Evolutionary conservation across 2,888 invertebrate genomes (phyloP).

Genomic region (Platypus cylindrus): DNA sequence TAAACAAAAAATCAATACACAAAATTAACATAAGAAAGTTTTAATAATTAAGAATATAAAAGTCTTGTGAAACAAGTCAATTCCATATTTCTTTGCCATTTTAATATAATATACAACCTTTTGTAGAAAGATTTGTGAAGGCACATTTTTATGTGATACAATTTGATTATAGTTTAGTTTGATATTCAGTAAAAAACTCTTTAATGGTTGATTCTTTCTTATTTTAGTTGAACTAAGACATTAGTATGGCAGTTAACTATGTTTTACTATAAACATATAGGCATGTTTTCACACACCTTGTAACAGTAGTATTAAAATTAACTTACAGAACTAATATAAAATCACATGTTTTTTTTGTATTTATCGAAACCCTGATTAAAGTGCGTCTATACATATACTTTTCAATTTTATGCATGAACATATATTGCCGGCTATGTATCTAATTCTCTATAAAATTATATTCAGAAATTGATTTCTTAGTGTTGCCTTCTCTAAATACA

Average conservation of each 20-base stretch:
- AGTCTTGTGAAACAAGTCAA: constrained; percentile 12
- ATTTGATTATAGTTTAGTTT: constrained; percentile 14
- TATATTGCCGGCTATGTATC: too few species aligned
- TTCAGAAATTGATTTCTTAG: too few species aligned
- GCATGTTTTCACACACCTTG: constrained; percentile 17
- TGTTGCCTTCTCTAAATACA: too few species aligned
- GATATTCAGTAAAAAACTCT: constrained; percentile 1
- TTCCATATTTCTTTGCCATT: too few species aligned
- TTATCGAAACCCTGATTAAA: constrained; percentile 21
- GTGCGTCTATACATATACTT: too few species aligned
- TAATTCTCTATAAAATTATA: too few species aligned
- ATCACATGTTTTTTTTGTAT: constrained; percentile 21
- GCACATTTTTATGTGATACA: constrained; percentile 23
- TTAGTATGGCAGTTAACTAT: constrained; percentile 11
- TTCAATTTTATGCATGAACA: too few species aligned
- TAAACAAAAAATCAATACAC: constrained; percentile 2
- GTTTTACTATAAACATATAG: constrained; percentile 11
- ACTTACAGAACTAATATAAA: constrained; percentile 17
- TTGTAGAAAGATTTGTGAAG: constrained; percentile 22
- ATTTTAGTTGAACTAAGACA: constrained; percentile 5
- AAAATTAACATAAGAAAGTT: constrained; percentile 4
- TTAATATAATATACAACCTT: constrained; percentile 20
- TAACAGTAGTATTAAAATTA: constrained; percentile 17
- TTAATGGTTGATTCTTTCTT: constrained; percentile 10
- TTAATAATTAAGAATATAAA: constrained; percentile 14